Conservation (phyloP, 1,140 invertebrate species). For the Hyposmocoma kahamanoa region DNA sequence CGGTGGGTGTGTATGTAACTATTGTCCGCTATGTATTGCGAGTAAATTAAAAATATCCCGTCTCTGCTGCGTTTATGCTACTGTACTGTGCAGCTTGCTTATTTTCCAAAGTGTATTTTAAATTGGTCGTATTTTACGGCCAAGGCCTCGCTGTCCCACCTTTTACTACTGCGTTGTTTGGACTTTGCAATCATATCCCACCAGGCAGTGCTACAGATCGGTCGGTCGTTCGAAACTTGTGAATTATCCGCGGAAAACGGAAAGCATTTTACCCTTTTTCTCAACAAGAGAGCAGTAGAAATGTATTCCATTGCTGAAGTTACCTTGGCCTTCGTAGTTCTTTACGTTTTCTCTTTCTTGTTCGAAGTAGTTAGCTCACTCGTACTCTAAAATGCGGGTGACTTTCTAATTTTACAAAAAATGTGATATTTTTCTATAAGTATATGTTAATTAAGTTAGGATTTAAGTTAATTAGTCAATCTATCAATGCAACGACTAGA, state of each 20-base stretch:
- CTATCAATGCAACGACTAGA: constrained; percentile 52
- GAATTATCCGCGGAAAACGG: constrained; percentile 18
- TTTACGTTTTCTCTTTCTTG: constrained; percentile 61
- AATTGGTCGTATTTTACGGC: constrained; percentile 28
- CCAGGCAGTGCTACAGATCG: constrained; percentile 33
- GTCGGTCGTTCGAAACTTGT: constrained; percentile 31
- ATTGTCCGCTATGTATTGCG: constrained; percentile 6
- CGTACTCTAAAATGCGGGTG: constrained; percentile 34
- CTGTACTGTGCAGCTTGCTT: no score
- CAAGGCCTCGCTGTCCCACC: constrained; percentile 39
- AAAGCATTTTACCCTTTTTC: constrained; percentile 23
- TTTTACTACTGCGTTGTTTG: constrained; percentile 27
- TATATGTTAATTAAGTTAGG: constrained; percentile 28
- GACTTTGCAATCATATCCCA: constrained; percentile 39
- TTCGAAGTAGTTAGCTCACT: constrained; percentile 64
- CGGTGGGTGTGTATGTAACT: constrained; percentile 29
- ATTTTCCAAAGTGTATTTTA: no score
- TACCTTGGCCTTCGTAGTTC: constrained; percentile 55
- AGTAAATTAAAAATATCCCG: constrained; percentile 12
- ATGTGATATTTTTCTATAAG: constrained; percentile 45
- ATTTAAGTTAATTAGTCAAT: constrained; percentile 36
- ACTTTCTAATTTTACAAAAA: constrained; percentile 24
- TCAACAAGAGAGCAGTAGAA: constrained; percentile 38
- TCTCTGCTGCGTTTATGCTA: constrained; percentile 11
- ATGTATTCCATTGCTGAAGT: constrained; percentile 66